Base-by-base conservation (phyloP, 2,797 vertebrate species). In the Otus scops region DNA sequence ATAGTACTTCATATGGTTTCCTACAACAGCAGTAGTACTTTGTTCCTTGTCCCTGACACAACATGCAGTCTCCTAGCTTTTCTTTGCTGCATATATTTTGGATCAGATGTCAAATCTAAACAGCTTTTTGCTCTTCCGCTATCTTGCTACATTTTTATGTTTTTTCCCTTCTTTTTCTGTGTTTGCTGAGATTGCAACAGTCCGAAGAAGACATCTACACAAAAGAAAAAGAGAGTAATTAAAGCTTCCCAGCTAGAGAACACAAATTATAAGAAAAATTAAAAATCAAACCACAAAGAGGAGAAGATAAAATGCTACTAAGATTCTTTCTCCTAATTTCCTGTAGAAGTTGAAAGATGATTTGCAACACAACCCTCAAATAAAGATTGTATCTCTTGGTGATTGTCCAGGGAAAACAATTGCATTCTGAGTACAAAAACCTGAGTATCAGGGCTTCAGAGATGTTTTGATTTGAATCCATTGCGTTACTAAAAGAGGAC, bases 11-110 rank as follows among this genome's bases (percentile, higher is more conserved):
- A 13, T 36, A 32, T 0, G 1, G n/a, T 78, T 88, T 76, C 9
- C n/a, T 45, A 53, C 26, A 80, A 36, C 50, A 80, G 17, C 32
- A 68, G 3, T 7, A 5, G 3, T 36, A 27, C 21, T 65, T 34
- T 69, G 12, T 11, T 8, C 2, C 21, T 92, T 45, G 12, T 43
- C 14, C 7, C 21, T 61, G 19, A 7, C 59, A 60, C 26, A 85
- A 32, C 6, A 38, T 1, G 0, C 22, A 26, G 26, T 16, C 20
- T 36, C 4, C 12, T 53, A 14, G 2, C 5, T 77, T 63, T 2
- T 48, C 30, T 69, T 75, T 69, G 3, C 28, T 71, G 16, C 6
- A 11, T 28, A 1, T 60, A 30, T 65, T 91, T 91, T 82, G 10
- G 11, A 65, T 50, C 24, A 76, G 24, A 47, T 61, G 7, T n/a